Evolutionary conservation across 2,797 vertebrate species (phyloP).

Genomic region (Rhabdomys pumilio): DNA sequence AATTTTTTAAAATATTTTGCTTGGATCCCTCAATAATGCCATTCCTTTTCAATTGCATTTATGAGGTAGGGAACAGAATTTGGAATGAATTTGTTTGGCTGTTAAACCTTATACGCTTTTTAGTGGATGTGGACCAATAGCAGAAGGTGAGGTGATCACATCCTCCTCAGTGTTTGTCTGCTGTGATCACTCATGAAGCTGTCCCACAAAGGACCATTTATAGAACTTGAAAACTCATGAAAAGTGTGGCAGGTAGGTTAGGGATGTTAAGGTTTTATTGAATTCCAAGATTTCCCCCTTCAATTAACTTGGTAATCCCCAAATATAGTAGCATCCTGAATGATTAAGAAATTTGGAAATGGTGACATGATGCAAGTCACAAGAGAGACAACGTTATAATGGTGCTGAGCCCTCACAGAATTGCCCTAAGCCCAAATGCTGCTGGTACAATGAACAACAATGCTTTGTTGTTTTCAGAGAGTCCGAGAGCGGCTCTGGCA

Average conservation of each 20-base stretch:
- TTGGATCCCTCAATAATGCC: constrained; percentile 13
- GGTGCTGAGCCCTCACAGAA: constrained; percentile 68
- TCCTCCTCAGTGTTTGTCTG: constrained; percentile 35
- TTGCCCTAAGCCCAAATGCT: constrained; percentile 53
- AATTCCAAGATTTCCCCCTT: constrained; percentile 41
- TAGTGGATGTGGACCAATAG: not conserved
- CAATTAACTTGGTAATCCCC: constrained; percentile 77
- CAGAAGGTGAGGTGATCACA: constrained; percentile 29
- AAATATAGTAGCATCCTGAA: constrained; percentile 73
- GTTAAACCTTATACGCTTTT: not conserved
- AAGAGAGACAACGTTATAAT: constrained; percentile 63
- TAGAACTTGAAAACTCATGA: constrained; percentile 43
- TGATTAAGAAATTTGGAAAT: constrained; percentile 77
- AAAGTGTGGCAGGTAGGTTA: constrained; percentile 63
- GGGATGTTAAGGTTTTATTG: constrained; percentile 62
- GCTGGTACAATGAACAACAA: constrained; percentile 69
- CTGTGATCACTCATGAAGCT: constrained; percentile 23
- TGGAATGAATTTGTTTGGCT: constrained; percentile 47
- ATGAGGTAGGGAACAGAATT: not conserved
- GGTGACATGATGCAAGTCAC: constrained; percentile 61
- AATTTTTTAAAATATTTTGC: constrained; percentile 23
- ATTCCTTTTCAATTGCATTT: constrained; percentile 29
- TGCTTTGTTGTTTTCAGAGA: constrained; percentile 75
- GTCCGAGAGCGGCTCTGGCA: constrained; percentile 55
- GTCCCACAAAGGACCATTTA: constrained; percentile 44